Percentiles rank a stretch among this genome's conserved stretches.
These are phyloP conservation scores for Hirtodrosophila alboralis DNA, from an alignment of 2,888 invertebrate species.

Conservation along the genomic window DNA sequence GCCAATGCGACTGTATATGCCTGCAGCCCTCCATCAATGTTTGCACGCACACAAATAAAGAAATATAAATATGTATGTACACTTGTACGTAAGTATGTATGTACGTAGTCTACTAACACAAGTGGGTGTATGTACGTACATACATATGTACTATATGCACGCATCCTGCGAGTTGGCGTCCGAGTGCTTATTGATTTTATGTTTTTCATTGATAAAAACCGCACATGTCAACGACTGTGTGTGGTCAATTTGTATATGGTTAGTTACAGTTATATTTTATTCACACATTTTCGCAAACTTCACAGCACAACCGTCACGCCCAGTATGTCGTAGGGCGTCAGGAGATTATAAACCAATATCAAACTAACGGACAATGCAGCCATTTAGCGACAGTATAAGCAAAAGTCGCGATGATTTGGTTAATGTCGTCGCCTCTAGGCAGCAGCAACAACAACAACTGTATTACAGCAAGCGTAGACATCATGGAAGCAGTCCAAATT, in stretches of 20 bases:
- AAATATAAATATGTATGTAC: constrained; percentile 5
- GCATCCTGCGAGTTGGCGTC: constrained; percentile 46
- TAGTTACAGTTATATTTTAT: constrained; percentile 7
- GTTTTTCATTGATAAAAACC: constrained; percentile 53
- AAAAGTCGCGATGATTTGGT: constrained; percentile 84
- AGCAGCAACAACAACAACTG: constrained; percentile 65
- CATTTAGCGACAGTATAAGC: constrained; percentile 81
- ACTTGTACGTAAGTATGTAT: constrained; percentile 9
- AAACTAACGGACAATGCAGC: constrained; percentile 80
- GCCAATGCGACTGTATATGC: constrained; percentile 43
- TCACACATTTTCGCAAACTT: constrained; percentile 4
- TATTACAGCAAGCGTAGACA: constrained; percentile 64
- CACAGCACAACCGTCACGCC: constrained; percentile 23
- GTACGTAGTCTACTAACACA: too few relatives aligned
- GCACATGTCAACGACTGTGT: neutral
- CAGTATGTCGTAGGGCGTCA: constrained; percentile 65
- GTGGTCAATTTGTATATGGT: constrained; percentile 6
- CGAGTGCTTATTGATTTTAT: constrained; percentile 49
- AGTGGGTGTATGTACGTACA: neutral
- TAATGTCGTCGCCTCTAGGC: constrained; percentile 69
- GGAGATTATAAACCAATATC: constrained; percentile 12
- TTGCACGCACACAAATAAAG: constrained; percentile 3
- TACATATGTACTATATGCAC: constrained; percentile 9
- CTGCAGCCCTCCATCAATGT: constrained; percentile 17
- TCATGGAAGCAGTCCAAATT: constrained; percentile 81